Percentiles rank a stretch among this genome's conserved stretches.
Conservation (phyloP, 2,113 vertebrate genomes). For the Caranx ignobilis region DNA sequence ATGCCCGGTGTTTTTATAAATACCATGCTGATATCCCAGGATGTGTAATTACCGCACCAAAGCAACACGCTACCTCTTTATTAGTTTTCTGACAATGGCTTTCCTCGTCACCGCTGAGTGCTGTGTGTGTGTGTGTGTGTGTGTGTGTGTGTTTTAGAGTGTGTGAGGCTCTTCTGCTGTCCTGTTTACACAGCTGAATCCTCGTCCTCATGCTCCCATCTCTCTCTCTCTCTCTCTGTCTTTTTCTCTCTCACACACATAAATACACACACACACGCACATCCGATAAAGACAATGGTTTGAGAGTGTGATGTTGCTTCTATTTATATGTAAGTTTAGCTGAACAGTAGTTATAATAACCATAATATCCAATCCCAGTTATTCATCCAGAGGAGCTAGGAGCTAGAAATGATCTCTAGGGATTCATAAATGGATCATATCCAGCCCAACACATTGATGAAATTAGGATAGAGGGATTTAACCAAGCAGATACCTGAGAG, state of each 20-base stretch:
- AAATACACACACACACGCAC: background rate
- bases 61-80: slow-evolving; percentile 75
- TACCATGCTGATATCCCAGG: slow-evolving; percentile 73
- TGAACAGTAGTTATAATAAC: slow-evolving; percentile 44
- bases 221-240: no score
- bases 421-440: slow-evolving; percentile 65
- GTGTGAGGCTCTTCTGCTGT: slow-evolving; percentile 37
- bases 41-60: slow-evolving; percentile 81
- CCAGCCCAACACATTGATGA: slow-evolving; percentile 41
- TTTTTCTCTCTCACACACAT: background rate
- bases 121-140: slow-evolving; percentile 25
- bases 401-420: slow-evolving; percentile 45
- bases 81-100: slow-evolving; percentile 80
- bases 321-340: slow-evolving; percentile 52
- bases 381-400: slow-evolving; percentile 49
- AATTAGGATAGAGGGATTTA: slow-evolving; percentile 57
- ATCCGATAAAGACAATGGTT: slow-evolving; percentile 11
- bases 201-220: slow-evolving; percentile 5
- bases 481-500: slow-evolving; percentile 28
- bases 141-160: slow-evolving; percentile 9
- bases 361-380: slow-evolving; percentile 41
- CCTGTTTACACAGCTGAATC: slow-evolving; percentile 63
- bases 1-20: slow-evolving; percentile 78
- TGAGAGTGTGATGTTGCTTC: slow-evolving; percentile 23
- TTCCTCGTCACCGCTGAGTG: slow-evolving; percentile 44